A percentile compares a stretch with the other conserved stretches of the same genome.
These are phyloP conservation scores for Grantiella picta DNA, from an alignment of 2,113 vertebrate genomes.

Conservation along the genomic window DNA sequence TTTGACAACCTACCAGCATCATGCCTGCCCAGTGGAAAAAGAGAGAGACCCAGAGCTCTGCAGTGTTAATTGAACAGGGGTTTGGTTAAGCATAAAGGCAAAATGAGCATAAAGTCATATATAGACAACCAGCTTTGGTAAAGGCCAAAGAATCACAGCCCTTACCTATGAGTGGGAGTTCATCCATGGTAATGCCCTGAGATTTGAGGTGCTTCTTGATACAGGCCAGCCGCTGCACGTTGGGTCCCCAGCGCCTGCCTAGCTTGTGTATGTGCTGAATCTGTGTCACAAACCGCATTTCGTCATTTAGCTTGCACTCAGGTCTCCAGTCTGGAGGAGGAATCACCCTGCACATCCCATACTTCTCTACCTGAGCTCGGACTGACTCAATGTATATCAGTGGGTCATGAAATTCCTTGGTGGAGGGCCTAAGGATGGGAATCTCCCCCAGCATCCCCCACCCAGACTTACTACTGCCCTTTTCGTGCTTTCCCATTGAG, in stretches of 20 bases:
- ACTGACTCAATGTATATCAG: constrained; percentile 93
- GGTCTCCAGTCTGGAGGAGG: constrained; percentile 96
- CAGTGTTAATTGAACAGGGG: background rate
- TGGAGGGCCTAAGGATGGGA: constrained; percentile 85
- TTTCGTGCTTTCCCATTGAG: constrained; percentile 80
- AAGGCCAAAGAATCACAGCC: background rate
- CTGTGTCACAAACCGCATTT: constrained; percentile 98
- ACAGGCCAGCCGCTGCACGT: constrained; percentile 96
- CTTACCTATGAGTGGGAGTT: constrained; percentile 98
- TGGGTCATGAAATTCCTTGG: constrained; percentile 96
- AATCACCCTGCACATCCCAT: constrained; percentile 92
- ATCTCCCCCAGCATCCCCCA: constrained; percentile 87
- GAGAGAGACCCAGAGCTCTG: background rate
- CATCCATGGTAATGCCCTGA: constrained; percentile 99
- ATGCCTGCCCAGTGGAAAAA: background rate
- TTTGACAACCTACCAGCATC: background rate
- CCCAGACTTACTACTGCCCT: constrained; percentile 80
- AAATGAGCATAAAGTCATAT: background rate
- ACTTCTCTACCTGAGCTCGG: constrained; percentile 88
- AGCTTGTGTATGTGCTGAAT: constrained; percentile 98
- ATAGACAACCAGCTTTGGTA: background rate
- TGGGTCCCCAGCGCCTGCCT: constrained; percentile 97
- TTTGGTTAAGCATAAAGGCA: background rate
- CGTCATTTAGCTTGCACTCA: constrained; percentile 97
- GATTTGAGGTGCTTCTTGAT: constrained; percentile 99